phyloP scores from a whole-genome alignment of 2,797 vertebrate species.

The Acanthurus leucopareius region DNA sequence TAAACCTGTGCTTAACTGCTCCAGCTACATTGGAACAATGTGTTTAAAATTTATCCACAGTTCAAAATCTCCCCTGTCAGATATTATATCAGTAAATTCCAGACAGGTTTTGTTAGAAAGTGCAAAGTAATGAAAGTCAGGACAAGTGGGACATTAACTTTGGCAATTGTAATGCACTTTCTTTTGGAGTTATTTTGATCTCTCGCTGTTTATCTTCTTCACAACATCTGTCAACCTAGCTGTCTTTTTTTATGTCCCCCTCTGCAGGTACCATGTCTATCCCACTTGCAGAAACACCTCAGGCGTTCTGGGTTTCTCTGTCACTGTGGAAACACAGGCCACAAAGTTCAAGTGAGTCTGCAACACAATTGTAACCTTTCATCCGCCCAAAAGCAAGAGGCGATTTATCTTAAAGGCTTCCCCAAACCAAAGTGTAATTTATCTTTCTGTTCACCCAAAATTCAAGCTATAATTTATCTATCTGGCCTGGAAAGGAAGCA shows the following conservation, averaged over 20 bases:
- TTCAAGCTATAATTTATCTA: slow-evolving; percentile 64
- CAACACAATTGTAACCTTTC: slow-evolving; percentile 62
- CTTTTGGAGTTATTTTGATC: slow-evolving; percentile 4
- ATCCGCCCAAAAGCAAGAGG: slow-evolving; percentile 55
- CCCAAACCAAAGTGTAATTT: slow-evolving; percentile 57
- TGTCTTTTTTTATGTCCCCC: slow-evolving; percentile 19
- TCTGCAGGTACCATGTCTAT: slow-evolving; percentile 92
- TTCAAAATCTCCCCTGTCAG: neutral
- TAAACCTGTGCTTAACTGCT: neutral
- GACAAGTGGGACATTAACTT: neutral
- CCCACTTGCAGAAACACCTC: slow-evolving; percentile 97
- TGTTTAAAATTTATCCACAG: no score
- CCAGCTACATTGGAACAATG: neutral
- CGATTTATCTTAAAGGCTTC: slow-evolving; percentile 63
- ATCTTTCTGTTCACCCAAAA: slow-evolving; percentile 61
- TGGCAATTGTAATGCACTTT: neutral
- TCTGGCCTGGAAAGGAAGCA: slow-evolving; percentile 51
- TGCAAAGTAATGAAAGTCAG: neutral
- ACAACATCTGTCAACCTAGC: slow-evolving; percentile 2
- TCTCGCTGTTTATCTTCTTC: slow-evolving; percentile 2
- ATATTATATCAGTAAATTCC: slow-evolving; percentile 1
- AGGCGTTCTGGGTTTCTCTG: slow-evolving; percentile 94
- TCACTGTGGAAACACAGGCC: slow-evolving; percentile 97
- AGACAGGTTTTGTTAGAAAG: neutral
- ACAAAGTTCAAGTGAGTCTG: slow-evolving; percentile 95